Conservation (phyloP, 2,888 invertebrate species). For the Gnatocerus cornutus region DNA sequence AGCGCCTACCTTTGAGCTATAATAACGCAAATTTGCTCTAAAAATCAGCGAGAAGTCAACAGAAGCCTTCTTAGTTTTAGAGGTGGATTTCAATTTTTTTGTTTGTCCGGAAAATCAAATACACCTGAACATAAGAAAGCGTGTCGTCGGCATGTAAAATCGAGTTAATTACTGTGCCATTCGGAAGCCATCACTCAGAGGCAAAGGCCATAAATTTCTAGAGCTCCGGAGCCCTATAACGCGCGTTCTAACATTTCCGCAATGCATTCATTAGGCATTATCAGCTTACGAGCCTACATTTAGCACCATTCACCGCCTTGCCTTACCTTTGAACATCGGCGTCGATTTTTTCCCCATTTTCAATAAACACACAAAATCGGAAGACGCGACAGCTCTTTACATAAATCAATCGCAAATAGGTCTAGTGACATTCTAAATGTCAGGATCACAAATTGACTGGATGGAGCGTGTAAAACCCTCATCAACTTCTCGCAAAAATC, state of each 20-base stretch:
- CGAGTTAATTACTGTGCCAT: constrained; percentile 13
- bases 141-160: background rate
- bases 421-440: constrained; percentile 42
- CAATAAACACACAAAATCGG: constrained; percentile 31
- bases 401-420: constrained; percentile 44
- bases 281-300: constrained; percentile 15
- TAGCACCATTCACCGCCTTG: background rate
- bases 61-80: too few species aligned
- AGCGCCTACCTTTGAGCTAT: too few species aligned
- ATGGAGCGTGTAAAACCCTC: constrained; percentile 46
- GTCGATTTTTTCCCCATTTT: constrained; percentile 5
- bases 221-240: background rate
- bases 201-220: constrained; percentile 10
- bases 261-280: constrained; percentile 31
- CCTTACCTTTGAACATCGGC: background rate
- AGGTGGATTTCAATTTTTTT: too few species aligned
- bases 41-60: too few species aligned
- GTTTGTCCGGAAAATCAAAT: too few species aligned
- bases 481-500: constrained; percentile 42
- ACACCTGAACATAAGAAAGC: too few species aligned
- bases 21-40: too few species aligned
- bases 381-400: constrained; percentile 34
- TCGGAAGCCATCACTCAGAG: constrained; percentile 13
- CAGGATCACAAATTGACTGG: constrained; percentile 47
- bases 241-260: constrained; percentile 10